A percentile compares a stretch with the other conserved stretches of the same genome.
Evolutionary conservation across 2,888 invertebrate species (phyloP).

Genomic region (Ophion slaviceki): DNA sequence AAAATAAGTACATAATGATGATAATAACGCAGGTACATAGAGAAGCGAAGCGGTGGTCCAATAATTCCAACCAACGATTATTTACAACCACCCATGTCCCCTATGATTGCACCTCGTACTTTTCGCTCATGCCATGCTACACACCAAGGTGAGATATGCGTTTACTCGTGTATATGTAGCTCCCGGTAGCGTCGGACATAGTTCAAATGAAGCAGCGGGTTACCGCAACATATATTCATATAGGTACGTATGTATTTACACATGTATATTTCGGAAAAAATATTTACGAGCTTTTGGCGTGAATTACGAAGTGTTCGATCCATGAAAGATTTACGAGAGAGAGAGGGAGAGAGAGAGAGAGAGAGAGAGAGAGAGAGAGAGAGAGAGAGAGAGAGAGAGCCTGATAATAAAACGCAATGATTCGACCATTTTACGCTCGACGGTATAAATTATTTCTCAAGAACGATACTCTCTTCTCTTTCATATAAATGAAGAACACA

Average conservation of each 20-base stretch:
- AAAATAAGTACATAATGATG: constrained; percentile 1
- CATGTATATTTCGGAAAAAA: constrained; percentile 8
- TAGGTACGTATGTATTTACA: neutral
- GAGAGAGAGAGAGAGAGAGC: neutral
- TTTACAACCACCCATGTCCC: constrained; percentile 51
- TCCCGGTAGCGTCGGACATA: constrained; percentile 58
- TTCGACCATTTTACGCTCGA: constrained; percentile 4
- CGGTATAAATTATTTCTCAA: neutral
- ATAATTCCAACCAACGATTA: constrained; percentile 57
- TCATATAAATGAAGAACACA: neutral
- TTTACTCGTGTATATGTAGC: constrained; percentile 9
- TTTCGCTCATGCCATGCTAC: neutral
- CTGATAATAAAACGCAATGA: constrained; percentile 26
- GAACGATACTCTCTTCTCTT: neutral
- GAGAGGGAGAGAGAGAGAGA: neutral
- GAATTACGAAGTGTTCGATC: constrained; percentile 44
- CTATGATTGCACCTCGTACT: constrained; percentile 44
- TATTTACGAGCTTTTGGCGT: constrained; percentile 35
- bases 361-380: neutral
- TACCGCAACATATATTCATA: neutral
- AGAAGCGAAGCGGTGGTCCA: constrained; percentile 48
- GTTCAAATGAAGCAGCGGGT: constrained; percentile 62
- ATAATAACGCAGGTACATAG: constrained; percentile 14
- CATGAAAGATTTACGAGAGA: constrained; percentile 21
- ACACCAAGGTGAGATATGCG: neutral